Evolutionary conservation across 2,888 invertebrate genomes (phyloP), one percentile per base, ranked within the genome.

Genomic region (Schizaphis graminum): DNA sequence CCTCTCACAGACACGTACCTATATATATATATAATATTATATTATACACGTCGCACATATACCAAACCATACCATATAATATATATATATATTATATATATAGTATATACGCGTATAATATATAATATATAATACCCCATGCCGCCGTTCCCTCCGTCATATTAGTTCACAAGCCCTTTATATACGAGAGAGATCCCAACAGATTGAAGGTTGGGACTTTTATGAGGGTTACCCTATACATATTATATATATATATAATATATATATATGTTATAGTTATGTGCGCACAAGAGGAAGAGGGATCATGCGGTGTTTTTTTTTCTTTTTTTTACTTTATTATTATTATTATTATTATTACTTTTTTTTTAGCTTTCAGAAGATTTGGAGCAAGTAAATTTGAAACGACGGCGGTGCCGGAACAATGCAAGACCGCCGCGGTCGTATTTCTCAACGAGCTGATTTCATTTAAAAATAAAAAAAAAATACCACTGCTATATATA

Each of bases 121-220:
- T 88, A 88, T 26, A 56, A 44, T 44, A 67, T 77, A 85, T 85
- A 91, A 91, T 85, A 41, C 85, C 56, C 85, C 85, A 28, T 85
- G 57, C 28, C 35, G 35, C 61, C 26, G 35, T 57, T 28, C n/a
- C n/a, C 84, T 77, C 41, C 77, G n/a, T 77, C 92, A 10, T 56
- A 77, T 93, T 89, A 77, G 89, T 93, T 89, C 89, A 93, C 88
- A 93, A 89, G 89, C 93, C 93, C 89, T 93, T 93, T 93, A 92
- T 56, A n/a, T n/a, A 67, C 16, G 67, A 67, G 16, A 35, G 77
- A 89, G 77, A 77, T 84, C 93, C 89, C 77, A 35, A 93, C 93
- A 89, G 93, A 93, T 89, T 77, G 93, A 93, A 93, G 44, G 93
- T 93, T 88, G 88, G 49, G 88, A 35, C 61, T 92, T 88, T 92